Base-by-base conservation (phyloP, 2,888 invertebrate genomes). In the Protonemura montana region DNA sequence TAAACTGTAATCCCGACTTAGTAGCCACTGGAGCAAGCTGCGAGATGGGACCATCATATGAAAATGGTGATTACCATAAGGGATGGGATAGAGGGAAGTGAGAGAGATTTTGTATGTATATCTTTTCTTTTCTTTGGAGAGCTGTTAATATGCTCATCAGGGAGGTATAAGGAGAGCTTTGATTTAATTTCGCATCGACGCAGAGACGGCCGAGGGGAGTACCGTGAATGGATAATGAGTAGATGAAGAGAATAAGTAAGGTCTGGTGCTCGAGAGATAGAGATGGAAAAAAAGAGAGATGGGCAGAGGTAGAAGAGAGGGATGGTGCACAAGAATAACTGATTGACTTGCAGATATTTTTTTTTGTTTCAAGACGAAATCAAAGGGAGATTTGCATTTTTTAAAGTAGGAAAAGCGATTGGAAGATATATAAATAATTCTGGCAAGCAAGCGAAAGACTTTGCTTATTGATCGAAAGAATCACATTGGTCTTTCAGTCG, bases 1-100 rank as follows among this genome's bases (percentile, higher is more conserved):
- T 84, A 59, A 76, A 84, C 59, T 84, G 6, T 30, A 59, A 76
- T 76, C 84, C 76, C 27, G 28, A 42, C 35, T 82, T 82, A 82
- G n/a, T n/a, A n/a, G 42, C 82, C 82, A 84, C 59, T 82, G n/a
- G 42, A 87, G 82, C 84, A 86, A 86, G 78, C 85, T 82, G 59
- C 16, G 59, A 59, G 59, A 59, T 59, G 59, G 59, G 59, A 10
- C 59, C 59, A 59, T 59, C 59, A 59, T 59, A 59, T 59, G 59
- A 59, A 59, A 59, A 29, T 80, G 77, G 28, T 87, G 86, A 87
- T 87, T 87, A 87, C 82, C 87, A 87, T 87, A 87, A 86, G 77
- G 83, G 28, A 81, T n/a, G n/a, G 84, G 10, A 5, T 7, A 25
- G 81, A 81, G 42, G 1, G 83, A 42, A 82, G 29, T 41, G 82